Base-by-base conservation (phyloP, 2,888 invertebrate genomes). In the Punctoribates punctum region DNA sequence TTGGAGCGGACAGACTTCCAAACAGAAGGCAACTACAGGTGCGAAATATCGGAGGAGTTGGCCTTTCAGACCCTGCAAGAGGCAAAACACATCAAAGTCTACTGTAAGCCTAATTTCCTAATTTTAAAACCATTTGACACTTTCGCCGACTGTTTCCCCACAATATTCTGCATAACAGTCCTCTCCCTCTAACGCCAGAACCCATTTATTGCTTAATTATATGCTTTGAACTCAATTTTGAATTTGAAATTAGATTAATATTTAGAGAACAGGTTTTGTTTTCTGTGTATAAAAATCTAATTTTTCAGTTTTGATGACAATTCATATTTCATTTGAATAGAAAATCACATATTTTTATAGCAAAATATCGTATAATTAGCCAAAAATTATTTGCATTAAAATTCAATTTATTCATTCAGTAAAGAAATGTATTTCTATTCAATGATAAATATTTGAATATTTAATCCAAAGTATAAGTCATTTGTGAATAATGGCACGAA, bases 11-110 rank as follows among this genome's bases (percentile, higher is more conserved):
- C 76, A 0, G 76, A 76, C 72, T 76, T 54, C n/a, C 20, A 76
- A 2, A 73, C 65, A 17, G 76, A 76, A n/a, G 76, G 73, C 60
- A 60, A 51, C 38, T 76, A 73, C 51, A 73, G 76, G 34, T 76
- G 76, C 73, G 76, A 76, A 29, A 73, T 76, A 65, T 62, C 73
- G 27, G 13, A 57, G 17, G 76, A 76, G 13, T 34, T 17, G 1
- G 29, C 34, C 46, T 76, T 73, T 25, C 51, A 48, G 6, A 76
- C 76, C 15, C 20, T 73, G 11, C 51, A 57, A 29, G 73, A 76
- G 15, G 54, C 17, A 2, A 76, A 76, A 62, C 25, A 73, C 34
- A 76, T 76, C 25, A 25, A 38, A 34, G 76, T 76, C 34, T 76
- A 76, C 20, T 76, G 76, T 76, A 76, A 73, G 76, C 38, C 17